These are phyloP conservation scores for Fratercula arctica DNA, from an alignment of 2,797 vertebrate species.

Conservation along the genomic window DNA sequence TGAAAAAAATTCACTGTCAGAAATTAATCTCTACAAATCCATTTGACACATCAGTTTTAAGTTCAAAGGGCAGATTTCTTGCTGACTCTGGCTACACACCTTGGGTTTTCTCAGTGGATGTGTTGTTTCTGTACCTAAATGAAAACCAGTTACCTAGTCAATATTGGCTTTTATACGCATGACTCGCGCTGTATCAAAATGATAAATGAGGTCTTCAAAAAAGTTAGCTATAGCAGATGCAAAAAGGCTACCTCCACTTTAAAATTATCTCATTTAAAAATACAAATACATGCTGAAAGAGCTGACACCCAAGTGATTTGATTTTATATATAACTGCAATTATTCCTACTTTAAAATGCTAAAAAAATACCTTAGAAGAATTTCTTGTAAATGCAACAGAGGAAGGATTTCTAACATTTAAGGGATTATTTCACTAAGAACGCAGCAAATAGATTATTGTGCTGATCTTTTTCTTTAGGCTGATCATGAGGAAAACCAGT, in stretches of 20 bases:
- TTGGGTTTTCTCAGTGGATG: neutral
- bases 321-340: neutral
- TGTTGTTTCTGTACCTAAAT: neutral
- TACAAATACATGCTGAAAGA: neutral
- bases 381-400: neutral
- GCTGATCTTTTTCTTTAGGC: constrained; percentile 4
- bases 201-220: neutral
- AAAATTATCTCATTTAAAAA: neutral
- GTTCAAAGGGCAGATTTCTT: neutral
- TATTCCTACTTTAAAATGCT: neutral
- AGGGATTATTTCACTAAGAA: neutral
- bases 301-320: neutral
- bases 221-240: neutral
- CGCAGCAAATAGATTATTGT: neutral
- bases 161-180: neutral
- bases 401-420: constrained; percentile 1
- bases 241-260: neutral
- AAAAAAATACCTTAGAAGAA: neutral
- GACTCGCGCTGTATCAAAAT: neutral
- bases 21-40: neutral
- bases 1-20: neutral
- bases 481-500: constrained; percentile 29
- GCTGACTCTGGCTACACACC: neutral
- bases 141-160: neutral
- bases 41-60: neutral